These are phyloP conservation scores for Ormyrus rosae DNA, from an alignment of 2,888 invertebrate species.

Conservation along the genomic window DNA sequence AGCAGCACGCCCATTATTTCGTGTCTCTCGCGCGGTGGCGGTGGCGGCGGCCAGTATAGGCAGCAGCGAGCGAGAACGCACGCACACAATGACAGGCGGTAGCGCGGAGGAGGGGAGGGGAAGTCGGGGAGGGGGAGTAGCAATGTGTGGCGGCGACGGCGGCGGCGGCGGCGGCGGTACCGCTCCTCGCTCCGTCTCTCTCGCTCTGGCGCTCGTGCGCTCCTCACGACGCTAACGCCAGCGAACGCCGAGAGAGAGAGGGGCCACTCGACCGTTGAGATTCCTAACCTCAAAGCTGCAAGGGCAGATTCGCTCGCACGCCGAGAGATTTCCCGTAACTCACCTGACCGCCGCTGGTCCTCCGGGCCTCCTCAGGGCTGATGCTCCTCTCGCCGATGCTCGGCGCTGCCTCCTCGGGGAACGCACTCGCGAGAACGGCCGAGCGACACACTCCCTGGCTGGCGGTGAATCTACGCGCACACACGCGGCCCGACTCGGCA, in stretches of 20 bases:
- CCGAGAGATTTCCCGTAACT: not conserved
- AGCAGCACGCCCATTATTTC: constrained; percentile 55
- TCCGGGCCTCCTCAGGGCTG: not conserved
- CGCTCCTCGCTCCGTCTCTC: constrained; percentile 50
- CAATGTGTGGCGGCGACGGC: constrained; percentile 4
- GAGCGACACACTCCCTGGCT: not conserved
- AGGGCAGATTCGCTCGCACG: not conserved
- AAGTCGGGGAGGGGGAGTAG: no score
- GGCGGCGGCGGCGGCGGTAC: constrained; percentile 44
- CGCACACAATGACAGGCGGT: no score
- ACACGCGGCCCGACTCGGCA: not conserved
- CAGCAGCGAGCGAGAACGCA: no score
- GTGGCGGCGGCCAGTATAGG: not conserved
- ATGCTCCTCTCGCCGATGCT: not conserved
- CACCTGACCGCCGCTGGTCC: not conserved
- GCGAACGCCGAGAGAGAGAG: no score
- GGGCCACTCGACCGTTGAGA: constrained; percentile 57
- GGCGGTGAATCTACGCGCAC: not conserved
- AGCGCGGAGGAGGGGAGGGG: no score
- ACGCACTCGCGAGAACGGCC: not conserved
- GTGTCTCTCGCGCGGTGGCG: constrained; percentile 36
- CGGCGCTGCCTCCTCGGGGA: not conserved
- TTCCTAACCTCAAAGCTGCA: constrained; percentile 57
- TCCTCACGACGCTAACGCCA: constrained; percentile 36
- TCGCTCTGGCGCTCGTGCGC: constrained; percentile 45